Evolutionary conservation across 2,888 invertebrate genomes (phyloP).

Genomic region (Hylaea fasciaria): DNA sequence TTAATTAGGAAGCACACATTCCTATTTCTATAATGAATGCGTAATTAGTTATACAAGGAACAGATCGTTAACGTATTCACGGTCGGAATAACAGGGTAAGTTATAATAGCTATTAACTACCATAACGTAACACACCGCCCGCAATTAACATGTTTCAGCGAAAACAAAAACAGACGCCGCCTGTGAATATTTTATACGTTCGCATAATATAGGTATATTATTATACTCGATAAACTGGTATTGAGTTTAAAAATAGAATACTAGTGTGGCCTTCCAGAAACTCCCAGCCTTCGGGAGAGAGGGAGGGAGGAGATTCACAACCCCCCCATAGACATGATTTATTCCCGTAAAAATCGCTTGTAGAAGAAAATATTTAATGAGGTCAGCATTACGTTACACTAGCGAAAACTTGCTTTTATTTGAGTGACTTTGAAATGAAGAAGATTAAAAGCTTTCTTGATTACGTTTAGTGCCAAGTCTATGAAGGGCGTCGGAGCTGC

Average conservation of each 20-base stretch:
- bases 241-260: conserved; percentile 63
- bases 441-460: conserved; percentile 36
- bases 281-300: conserved; percentile 48
- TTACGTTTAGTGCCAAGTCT: conserved; percentile 29
- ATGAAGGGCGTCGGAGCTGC: conserved; percentile 24
- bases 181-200: conserved; percentile 9
- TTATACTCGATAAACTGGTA: conserved; percentile 50
- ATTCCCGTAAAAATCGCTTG: conserved; percentile 58
- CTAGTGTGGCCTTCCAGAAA: conserved; percentile 57
- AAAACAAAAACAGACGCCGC: conserved; percentile 30
- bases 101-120: conserved; percentile 30
- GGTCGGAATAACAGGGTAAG: conserved; percentile 30
- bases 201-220: conserved; percentile 23
- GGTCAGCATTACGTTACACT: conserved; percentile 39
- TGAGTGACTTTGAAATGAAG: conserved; percentile 26
- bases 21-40: conserved; percentile 9
- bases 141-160: conserved; percentile 27
- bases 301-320: conserved; percentile 43
- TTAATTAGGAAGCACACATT: background rate
- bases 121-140: conserved; percentile 29
- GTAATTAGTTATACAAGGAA: conserved; percentile 26
- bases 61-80: conserved; percentile 30
- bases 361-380: conserved; percentile 59
- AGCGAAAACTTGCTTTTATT: conserved; percentile 24
- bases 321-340: conserved; percentile 61